Conservation (phyloP, 2,113 vertebrate species). For the Tylochromis polylepis region DNA sequence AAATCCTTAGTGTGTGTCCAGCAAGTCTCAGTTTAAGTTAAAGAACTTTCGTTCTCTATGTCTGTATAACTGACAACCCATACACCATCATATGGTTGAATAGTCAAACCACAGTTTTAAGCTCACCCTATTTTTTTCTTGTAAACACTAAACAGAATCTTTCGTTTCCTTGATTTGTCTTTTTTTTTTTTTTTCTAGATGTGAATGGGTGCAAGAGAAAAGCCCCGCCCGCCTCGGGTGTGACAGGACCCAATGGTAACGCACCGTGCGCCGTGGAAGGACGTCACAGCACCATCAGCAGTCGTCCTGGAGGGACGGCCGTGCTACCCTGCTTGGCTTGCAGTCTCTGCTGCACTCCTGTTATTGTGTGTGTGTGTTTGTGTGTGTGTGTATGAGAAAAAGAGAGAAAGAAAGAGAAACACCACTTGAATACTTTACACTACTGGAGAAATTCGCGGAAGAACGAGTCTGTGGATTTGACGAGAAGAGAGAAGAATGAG, state of each 20-base stretch:
- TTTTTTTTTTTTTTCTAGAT: neutral
- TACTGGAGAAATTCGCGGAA: neutral
- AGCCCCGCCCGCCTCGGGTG: constrained; percentile 77
- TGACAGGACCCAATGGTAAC: constrained; percentile 76
- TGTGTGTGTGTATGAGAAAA: neutral
- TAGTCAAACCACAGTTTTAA: neutral
- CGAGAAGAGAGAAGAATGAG: neutral
- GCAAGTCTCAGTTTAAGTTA: neutral
- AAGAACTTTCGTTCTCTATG: neutral
- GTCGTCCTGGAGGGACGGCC: constrained; percentile 75
- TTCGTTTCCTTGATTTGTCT: neutral
- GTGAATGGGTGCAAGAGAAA: constrained; percentile 73
- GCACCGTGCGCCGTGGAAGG: constrained; percentile 69
- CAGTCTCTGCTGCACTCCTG: constrained; percentile 42
- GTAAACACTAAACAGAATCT: neutral
- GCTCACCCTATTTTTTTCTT: neutral
- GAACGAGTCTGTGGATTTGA: neutral
- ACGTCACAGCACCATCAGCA: constrained; percentile 81
- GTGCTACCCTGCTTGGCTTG: constrained; percentile 50
- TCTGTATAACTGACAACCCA: neutral
- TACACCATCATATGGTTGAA: neutral
- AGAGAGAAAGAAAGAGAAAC: neutral
- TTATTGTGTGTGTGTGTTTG: neutral
- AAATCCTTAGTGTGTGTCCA: neutral
- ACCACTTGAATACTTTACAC: constrained; percentile 10